These are phyloP conservation scores for Calliopum simillimum DNA, from an alignment of 2,888 invertebrate genomes.

Conservation along the genomic window DNA sequence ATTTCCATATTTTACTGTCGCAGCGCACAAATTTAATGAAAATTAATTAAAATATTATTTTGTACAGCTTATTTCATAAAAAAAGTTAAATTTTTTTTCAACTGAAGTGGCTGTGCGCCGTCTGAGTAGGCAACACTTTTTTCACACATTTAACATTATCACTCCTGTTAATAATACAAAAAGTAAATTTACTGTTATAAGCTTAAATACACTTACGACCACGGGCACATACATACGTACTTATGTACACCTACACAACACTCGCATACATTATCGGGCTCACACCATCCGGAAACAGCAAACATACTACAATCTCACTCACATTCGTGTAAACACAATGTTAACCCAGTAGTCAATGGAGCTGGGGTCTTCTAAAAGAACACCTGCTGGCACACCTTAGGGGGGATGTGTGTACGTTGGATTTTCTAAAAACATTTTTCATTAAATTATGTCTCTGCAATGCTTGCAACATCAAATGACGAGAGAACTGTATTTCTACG, in stretches of 20 bases:
- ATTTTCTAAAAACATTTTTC: too few species aligned
- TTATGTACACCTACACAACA: neutral
- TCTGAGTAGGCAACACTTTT: conserved; percentile 9
- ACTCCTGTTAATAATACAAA: neutral
- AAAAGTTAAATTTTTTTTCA: neutral
- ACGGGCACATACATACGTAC: neutral
- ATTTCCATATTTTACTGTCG: neutral
- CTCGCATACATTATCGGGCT: conserved; percentile 9
- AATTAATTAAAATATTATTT: conserved; percentile 37
- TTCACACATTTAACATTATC: neutral
- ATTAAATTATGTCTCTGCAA: too few species aligned
- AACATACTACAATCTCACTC: neutral
- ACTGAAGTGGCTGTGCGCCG: neutral
- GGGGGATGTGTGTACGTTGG: too few species aligned
- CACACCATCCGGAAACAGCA: neutral
- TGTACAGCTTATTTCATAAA: neutral
- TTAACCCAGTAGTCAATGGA: too few species aligned
- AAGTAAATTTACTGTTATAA: conserved; percentile 34
- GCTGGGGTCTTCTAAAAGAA: too few species aligned
- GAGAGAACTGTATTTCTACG: too few species aligned
- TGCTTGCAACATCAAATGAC: too few species aligned
- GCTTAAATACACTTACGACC: conserved; percentile 29
- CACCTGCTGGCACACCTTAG: too few species aligned
- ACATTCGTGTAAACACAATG: neutral
- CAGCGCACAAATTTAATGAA: conserved; percentile 18